Conservation (phyloP, 2,113 vertebrate species). For the Entomyzon cyanotis region DNA sequence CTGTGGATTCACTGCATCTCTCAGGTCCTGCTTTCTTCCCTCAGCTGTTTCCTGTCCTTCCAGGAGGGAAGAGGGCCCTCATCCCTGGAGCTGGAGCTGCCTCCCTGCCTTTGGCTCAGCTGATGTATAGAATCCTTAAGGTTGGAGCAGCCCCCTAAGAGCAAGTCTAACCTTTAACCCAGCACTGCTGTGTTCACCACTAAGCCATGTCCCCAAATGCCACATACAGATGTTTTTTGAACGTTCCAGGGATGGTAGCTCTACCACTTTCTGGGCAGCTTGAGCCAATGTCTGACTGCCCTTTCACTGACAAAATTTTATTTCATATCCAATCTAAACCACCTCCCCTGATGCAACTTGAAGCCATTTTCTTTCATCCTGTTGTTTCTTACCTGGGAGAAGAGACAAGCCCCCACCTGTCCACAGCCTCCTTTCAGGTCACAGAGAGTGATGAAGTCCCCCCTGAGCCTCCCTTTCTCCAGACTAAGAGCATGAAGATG, state of each 20-base stretch:
- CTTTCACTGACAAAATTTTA: background rate
- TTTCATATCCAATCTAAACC: background rate
- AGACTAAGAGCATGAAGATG: background rate
- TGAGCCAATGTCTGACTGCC: background rate
- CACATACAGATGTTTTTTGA: background rate
- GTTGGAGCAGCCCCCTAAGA: background rate
- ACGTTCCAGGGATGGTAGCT: background rate
- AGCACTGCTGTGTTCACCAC: background rate
- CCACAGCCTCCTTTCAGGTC: background rate
- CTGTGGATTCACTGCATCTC: accelerated
- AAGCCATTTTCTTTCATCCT: background rate
- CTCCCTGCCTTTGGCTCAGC: background rate
- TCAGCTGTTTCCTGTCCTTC: background rate
- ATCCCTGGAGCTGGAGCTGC: background rate
- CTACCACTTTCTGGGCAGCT: background rate
- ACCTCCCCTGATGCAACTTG: background rate
- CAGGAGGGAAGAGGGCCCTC: background rate
- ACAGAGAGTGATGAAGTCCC: no score
- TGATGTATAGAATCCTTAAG: background rate
- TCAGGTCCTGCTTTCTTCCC: background rate
- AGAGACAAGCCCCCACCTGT: background rate
- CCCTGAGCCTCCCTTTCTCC: background rate
- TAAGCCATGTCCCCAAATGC: background rate
- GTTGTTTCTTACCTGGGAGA: background rate
- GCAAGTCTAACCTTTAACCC: background rate